phyloP scores from a whole-genome alignment of 2,888 invertebrate genomes.

The Machimus atricapillus region DNA sequence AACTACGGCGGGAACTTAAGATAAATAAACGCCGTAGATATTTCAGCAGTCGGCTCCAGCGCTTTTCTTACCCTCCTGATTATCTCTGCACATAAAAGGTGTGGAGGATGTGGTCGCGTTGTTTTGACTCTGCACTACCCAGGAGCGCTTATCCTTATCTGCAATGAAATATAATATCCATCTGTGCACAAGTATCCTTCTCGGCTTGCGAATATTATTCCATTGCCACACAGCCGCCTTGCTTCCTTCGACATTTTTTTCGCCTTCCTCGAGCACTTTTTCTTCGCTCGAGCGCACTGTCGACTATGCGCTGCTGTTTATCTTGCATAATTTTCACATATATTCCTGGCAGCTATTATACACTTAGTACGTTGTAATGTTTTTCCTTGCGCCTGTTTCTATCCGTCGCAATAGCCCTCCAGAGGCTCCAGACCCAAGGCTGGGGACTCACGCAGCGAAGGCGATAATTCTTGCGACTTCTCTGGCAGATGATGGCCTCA shows the following conservation, averaged over 20 bases:
- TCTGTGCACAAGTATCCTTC: constrained; percentile 40
- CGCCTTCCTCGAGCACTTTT: constrained; percentile 7
- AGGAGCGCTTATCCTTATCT: constrained; percentile 44
- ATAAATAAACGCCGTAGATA: constrained; percentile 31
- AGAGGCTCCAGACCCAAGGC: not conserved
- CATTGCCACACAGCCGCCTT: not conserved
- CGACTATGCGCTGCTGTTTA: constrained; percentile 45
- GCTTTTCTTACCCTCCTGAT: constrained; percentile 32
- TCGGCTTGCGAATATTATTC: constrained; percentile 20
- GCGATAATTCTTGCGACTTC: not conserved
- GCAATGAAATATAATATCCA: constrained; percentile 42
- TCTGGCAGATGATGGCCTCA: not conserved
- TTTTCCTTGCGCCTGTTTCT: constrained; percentile 20
- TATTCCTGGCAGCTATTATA: constrained; percentile 48
- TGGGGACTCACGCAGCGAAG: not conserved
- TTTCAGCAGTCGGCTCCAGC: constrained; percentile 5
- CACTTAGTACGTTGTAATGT: constrained; percentile 47
- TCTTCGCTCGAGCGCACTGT: constrained; percentile 3
- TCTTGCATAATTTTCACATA: constrained; percentile 49
- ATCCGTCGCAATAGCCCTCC: not conserved
- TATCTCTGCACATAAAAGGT: constrained; percentile 45
- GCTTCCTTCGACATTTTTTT: not conserved
- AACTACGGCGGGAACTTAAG: not conserved
- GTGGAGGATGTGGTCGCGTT: constrained; percentile 16
- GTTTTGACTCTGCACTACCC: constrained; percentile 3